Base-by-base conservation (phyloP, 2,888 invertebrate species). In the Nebria salina region DNA sequence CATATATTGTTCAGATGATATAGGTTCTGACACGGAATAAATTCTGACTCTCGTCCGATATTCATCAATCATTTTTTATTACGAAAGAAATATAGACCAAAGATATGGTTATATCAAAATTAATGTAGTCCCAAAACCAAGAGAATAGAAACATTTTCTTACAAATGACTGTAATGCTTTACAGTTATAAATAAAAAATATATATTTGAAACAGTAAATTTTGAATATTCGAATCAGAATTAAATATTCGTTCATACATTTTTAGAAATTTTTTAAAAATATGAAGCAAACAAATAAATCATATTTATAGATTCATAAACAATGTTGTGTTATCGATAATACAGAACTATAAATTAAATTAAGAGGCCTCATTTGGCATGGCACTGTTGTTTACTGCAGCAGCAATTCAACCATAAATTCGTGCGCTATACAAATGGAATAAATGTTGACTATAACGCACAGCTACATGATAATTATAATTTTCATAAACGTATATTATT, bases 291-390 rank as follows among this genome's bases (percentile, higher is more conserved):
- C 11, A 54, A 54, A 54, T 54, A 54, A 11, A 54, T 54, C 54
- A 43, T 43, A 43, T 43, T 43, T 43, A 43, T 43, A 43, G 43
- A 43, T 43, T 43, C 43, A 13, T 54, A 54, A 54, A 54, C 54
- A 54, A 54, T 54, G 54, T 54, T 54, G 79, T 43, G 74, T 79
- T 78, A 74, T 74, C 79, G 74, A 79, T 79, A 70, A 65, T 65
- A 25, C 68, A 66, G 26, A 42, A 68, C 68, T 34, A 79, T 79
- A 79, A 79, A 79, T 79, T 79, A 64, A 79, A 74, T 79, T 79
- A 73, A 74, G 74, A 75, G 34, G 74, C 68, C 79, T 77, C 77
- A 77, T 77, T 77, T 77, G 72, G 64, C 15, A 13, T 43, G 0
- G 79, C 79, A 26, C 42, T 66, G 68, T 79, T 42, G 68, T 79